Conservation (phyloP, 2,888 invertebrate genomes). For the Glaucopsyche alexis region DNA sequence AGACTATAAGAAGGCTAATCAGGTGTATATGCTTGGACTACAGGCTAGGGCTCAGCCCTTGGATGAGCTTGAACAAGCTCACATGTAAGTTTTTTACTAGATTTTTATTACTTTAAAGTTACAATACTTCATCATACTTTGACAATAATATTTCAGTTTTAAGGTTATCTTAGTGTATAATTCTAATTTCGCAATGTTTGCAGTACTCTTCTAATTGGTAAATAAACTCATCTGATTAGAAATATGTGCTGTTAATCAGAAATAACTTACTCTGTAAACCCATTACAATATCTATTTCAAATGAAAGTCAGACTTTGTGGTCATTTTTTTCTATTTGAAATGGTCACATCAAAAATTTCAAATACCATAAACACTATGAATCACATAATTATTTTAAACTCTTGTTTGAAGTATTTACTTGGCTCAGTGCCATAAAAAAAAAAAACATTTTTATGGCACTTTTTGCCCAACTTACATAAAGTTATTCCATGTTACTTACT, state of each 20-base stretch:
- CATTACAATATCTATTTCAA: background rate
- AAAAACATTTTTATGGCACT: background rate
- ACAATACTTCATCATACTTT: no score
- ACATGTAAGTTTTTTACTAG: slow-evolving; percentile 77
- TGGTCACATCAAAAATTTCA: background rate
- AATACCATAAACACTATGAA: background rate
- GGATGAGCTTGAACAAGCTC: slow-evolving; percentile 87
- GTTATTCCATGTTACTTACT: background rate
- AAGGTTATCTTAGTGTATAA: no score
- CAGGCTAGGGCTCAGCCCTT: slow-evolving; percentile 88
- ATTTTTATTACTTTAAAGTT: background rate
- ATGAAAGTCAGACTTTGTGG: background rate
- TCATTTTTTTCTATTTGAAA: background rate
- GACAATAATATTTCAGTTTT: background rate
- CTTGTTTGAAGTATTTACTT: background rate
- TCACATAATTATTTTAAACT: slow-evolving; percentile 17
- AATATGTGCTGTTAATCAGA: no score
- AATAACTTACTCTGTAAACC: no score
- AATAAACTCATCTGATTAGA: no score
- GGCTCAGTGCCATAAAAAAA: slow-evolving; percentile 8
- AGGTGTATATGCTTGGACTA: slow-evolving; percentile 88
- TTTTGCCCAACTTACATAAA: background rate
- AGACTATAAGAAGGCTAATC: slow-evolving; percentile 90
- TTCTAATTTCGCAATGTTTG: no score
- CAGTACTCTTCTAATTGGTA: no score